These are phyloP conservation scores for Calvadosia cruxmelitensis DNA, from an alignment of 30 jellyfish, hydroid and myxozoan species.

Conservation along the genomic window DNA sequence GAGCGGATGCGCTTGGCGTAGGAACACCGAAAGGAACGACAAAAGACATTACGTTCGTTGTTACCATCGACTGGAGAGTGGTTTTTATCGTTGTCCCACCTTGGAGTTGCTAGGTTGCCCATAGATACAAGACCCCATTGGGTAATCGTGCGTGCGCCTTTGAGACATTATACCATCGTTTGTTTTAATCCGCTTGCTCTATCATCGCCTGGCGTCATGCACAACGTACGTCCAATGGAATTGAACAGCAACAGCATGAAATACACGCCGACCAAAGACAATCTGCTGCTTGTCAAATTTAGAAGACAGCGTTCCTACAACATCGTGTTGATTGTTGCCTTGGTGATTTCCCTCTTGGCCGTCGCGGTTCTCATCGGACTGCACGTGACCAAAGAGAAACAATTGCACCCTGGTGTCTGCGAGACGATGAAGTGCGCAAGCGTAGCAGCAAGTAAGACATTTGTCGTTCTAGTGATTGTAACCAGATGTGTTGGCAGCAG, in stretches of 20 bases:
- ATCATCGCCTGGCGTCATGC: background rate
- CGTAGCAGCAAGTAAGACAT: background rate
- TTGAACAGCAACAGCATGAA: background rate
- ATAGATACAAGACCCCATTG: too few species aligned
- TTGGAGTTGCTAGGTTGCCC: too few species aligned
- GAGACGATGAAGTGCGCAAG: background rate
- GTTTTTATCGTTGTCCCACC: too few species aligned
- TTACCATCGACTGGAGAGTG: too few species aligned
- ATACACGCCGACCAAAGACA: background rate
- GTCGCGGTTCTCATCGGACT: background rate
- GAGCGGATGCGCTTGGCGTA: too few species aligned
- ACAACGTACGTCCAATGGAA: background rate
- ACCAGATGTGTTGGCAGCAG: too few species aligned
- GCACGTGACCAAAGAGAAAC: background rate
- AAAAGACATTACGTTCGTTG: too few species aligned
- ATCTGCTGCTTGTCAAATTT: background rate
- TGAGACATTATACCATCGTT: too few species aligned
- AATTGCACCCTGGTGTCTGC: background rate
- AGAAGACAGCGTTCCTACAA: background rate
- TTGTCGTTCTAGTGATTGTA: too few species aligned
- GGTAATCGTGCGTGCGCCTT: too few species aligned
- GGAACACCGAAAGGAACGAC: too few species aligned
- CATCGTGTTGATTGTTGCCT: background rate
- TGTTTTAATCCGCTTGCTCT: too few species aligned
- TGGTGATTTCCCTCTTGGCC: background rate